Percentiles rank a stretch among this genome's conserved stretches.
Evolutionary conservation across 1,140 invertebrate species (phyloP).

Genomic region (Sitophilus oryzae): DNA sequence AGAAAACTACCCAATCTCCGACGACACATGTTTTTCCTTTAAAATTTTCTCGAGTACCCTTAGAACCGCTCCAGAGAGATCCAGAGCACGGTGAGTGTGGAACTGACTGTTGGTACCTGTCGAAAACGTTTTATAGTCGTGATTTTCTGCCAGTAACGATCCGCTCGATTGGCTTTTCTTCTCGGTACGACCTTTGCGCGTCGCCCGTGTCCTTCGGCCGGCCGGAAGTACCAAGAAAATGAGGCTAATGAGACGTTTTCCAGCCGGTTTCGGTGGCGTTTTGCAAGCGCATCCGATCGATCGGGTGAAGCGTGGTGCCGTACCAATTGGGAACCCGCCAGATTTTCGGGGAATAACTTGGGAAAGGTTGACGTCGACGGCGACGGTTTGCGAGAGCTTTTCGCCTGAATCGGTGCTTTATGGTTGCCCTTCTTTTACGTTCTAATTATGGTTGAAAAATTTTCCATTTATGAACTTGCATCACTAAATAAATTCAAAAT

Average conservation of each 20-base stretch:
- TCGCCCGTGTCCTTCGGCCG: conserved; percentile 9
- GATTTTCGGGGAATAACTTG: neutral
- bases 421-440: no score
- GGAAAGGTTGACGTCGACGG: no score
- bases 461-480: no score
- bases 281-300: neutral
- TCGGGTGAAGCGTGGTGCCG: neutral
- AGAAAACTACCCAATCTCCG: no score
- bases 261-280: conserved; percentile 3
- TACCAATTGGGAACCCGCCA: neutral
- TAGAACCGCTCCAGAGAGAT: no score
- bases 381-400: no score
- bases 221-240: conserved; percentile 22
- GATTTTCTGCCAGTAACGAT: conserved; percentile 24
- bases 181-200: conserved; percentile 11
- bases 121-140: conserved; percentile 21
- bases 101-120: conserved; percentile 12
- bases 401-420: no score
- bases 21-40: no score
- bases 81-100: conserved; percentile 1
- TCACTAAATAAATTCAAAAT: no score
- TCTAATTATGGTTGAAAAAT: no score
- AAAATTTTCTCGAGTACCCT: no score
- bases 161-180: conserved; percentile 20
- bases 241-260: conserved; percentile 21